Base-by-base conservation (phyloP, 1,140 invertebrate species). In the Bombus confusus region DNA sequence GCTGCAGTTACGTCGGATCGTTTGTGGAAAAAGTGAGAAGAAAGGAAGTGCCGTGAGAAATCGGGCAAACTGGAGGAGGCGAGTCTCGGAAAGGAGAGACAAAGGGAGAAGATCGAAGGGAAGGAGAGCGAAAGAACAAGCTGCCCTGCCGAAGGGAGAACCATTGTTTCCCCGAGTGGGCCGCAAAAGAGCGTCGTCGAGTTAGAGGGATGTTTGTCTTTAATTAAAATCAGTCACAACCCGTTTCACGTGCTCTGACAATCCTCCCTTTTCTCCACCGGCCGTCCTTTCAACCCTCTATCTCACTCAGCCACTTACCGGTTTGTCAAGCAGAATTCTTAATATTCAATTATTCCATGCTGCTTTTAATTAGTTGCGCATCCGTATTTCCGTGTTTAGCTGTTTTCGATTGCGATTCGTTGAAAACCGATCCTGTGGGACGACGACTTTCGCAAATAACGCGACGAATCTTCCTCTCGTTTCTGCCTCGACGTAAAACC, bases 291-390 rank as follows among this genome's bases (percentile, higher is more conserved):
- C n/a, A 2, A 22, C 43, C 28, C 69, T 78, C 41, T 57, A 13
- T 72, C 64, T n/a, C 84, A 43, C 80, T 39, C 64, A 39, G 41
- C 80, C 83, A 68, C 86, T 91, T 81, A 86, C 80, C 87, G 90
- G 86, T 90, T 88, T 86, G 87, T 87, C 87, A 75, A 81, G 89
- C 88, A 90, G 91, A 92, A 92, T 93, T 93, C 92, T 94, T 94
- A 94, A 95, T 94, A 94, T 93, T 94, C 93, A 94, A 95, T 95
- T 94, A 94, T 93, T 90, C 87, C 87, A 64, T 84, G 84, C 78
- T 88, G 90, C 89, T 93, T 94, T 94, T 94, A 94, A 94, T 94
- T 93, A 93, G 85, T 88, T 74, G 85, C 64, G 86, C 80, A 78
- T 69, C 31, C 81, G 47, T 10, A 68, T 68, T 59, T 69, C 47